Percentiles rank a stretch among this genome's conserved stretches.
Evolutionary conservation across 1,140 invertebrate species (phyloP).

Genomic region (Lucilia cuprina): DNA sequence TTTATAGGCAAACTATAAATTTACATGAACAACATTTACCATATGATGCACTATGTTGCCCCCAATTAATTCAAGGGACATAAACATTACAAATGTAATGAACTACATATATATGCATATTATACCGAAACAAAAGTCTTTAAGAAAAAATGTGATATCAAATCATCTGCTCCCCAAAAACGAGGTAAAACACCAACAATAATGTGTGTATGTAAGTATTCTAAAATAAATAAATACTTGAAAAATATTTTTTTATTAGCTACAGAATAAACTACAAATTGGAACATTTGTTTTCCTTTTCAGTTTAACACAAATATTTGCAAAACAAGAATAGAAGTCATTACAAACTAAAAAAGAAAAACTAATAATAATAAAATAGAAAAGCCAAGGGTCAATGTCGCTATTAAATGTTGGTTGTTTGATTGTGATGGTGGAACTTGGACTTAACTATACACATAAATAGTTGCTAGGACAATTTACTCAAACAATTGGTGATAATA

Average conservation of each 20-base stretch:
- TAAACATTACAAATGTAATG: too few species aligned
- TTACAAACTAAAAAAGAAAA: neutral
- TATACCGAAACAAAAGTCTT: neutral
- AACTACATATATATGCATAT: too few species aligned
- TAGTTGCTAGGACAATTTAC: neutral
- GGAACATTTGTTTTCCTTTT: conserved; percentile 21
- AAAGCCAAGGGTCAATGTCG: conserved; percentile 16
- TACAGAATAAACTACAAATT: neutral
- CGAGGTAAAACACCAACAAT: neutral
- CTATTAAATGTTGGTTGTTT: neutral
- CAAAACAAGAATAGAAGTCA: neutral
- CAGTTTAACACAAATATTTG: neutral
- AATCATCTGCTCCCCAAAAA: conserved; percentile 3
- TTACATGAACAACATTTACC: too few species aligned
- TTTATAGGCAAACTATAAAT: too few species aligned
- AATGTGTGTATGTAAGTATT: neutral
- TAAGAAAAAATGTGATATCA: neutral
- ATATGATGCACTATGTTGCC: too few species aligned
- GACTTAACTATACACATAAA: neutral
- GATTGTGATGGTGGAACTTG: neutral
- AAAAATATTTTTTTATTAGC: neutral
- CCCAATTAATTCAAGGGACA: too few species aligned
- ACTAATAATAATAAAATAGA: neutral
- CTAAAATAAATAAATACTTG: neutral
- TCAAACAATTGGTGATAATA: neutral